These are phyloP conservation scores for Acrobasis repandana DNA, from an alignment of 2,888 invertebrate species.

Conservation along the genomic window DNA sequence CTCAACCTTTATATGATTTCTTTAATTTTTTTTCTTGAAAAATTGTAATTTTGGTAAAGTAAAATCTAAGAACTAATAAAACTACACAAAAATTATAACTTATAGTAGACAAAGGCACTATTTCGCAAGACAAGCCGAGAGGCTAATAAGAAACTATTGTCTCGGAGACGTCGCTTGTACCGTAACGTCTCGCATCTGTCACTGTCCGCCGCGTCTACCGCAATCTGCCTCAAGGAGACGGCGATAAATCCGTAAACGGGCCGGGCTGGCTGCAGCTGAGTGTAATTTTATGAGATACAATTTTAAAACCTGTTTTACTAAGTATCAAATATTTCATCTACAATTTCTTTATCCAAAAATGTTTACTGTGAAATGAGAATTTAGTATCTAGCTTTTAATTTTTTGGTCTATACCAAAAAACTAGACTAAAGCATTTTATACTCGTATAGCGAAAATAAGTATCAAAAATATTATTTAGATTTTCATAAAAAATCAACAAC, in stretches of 20 bases:
- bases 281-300: conserved; percentile 16
- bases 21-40: no score
- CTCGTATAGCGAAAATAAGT: no score
- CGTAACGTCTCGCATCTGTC: conserved; percentile 46
- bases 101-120: not conserved
- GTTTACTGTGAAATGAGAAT: no score
- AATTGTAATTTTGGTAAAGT: no score
- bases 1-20: no score
- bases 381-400: no score
- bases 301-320: conserved; percentile 4
- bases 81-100: not conserved
- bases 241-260: conserved; percentile 55
- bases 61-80: not conserved
- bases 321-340: no score
- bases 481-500: no score
- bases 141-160: conserved; percentile 17
- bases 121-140: not conserved
- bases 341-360: no score
- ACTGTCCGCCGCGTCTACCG: conserved; percentile 50
- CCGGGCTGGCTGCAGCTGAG: not conserved
- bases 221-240: conserved; percentile 53
- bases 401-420: no score
- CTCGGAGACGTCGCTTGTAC: conserved; percentile 51
- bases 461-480: no score
- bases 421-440: no score